phyloP scores from a whole-genome alignment of 1,140 invertebrate species.

The Drosophila nasuta region DNA sequence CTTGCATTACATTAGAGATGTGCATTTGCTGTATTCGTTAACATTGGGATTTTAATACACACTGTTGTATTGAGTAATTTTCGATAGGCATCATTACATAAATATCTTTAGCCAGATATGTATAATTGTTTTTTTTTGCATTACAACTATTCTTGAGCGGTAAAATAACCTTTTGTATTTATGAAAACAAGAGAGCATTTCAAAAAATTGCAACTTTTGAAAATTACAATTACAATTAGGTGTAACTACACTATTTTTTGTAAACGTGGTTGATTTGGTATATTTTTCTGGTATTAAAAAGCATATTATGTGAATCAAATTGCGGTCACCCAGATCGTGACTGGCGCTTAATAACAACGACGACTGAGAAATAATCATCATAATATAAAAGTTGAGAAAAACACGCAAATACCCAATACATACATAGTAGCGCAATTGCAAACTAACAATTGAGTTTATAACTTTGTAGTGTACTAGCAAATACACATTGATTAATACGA shows the following conservation, averaged over 20 bases:
- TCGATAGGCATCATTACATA: slow-evolving; percentile 20
- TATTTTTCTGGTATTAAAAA: not conserved
- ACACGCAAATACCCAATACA: slow-evolving; percentile 65
- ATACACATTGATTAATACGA: slow-evolving; percentile 35
- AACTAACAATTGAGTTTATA: slow-evolving; percentile 46
- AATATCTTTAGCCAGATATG: slow-evolving; percentile 5
- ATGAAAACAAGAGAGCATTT: too few relatives aligned
- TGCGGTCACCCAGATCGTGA: slow-evolving; percentile 60
- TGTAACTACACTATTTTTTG: too few relatives aligned
- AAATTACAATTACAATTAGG: not conserved
- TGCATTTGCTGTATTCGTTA: not conserved
- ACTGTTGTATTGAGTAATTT: not conserved
- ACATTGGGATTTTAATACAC: not conserved
- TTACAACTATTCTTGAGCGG: too few relatives aligned
- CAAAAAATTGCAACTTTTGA: not conserved
- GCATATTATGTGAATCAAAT: not conserved
- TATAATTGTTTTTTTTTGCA: too few relatives aligned
- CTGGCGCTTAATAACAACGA: slow-evolving; percentile 82
- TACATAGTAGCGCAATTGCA: slow-evolving; percentile 37
- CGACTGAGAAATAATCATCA: slow-evolving; percentile 66
- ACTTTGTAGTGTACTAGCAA: slow-evolving; percentile 35
- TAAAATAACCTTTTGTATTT: too few relatives aligned
- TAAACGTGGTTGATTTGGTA: too few relatives aligned
- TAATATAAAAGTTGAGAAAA: slow-evolving; percentile 49
- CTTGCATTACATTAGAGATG: too few relatives aligned